Base-by-base conservation (phyloP, 2,113 vertebrate species). In the Oriolus oriolus region DNA sequence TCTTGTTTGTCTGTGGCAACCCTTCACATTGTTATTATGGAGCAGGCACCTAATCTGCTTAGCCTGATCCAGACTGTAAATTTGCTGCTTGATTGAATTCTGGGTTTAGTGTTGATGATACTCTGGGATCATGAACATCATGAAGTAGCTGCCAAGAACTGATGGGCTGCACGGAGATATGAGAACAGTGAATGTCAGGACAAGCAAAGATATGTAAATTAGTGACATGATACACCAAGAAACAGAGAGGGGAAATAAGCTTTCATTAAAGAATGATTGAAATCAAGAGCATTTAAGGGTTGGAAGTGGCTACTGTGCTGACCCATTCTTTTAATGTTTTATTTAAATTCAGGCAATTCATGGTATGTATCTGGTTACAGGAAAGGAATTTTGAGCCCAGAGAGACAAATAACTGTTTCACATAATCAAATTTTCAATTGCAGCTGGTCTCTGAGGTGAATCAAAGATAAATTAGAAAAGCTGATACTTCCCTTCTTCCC, bases 61-160 rank as follows among this genome's bases (percentile, higher is more conserved):
- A 84, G 24, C 27, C 60, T 92, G 56, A 95, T 82, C 81, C 87
- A 91, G 69, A 82, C 61, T 93, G 52, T 81, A 95, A 94, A 93
- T 93, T 79, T 91, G 26, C 28, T 73, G 31, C 70, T 75, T 94
- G 74, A 94, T 53, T 94, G 69, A 95, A 94, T 94, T 91, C 53
- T 82, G 37, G 13, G 28, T 91, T 95, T 84, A 95, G 49, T 91
- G 57, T 59, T 84, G 57, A 64, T 11, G 65, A 61, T 79, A 85
- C 93, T 44, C 11, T 75, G 20, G 31, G 41, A 89, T 93, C 60
- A 44, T 6, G 18, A 79, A 63, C 74, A 86, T 77, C 44, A 23
- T 44, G 56, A 75, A 12, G 9, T 22, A 82, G 39, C 74, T 92
- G 81, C 87, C 93, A 94, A 89, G 73, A 92, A 70, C 39, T 56